Conservation (phyloP, 2,113 vertebrate genomes). For the Albula goreensis region DNA sequence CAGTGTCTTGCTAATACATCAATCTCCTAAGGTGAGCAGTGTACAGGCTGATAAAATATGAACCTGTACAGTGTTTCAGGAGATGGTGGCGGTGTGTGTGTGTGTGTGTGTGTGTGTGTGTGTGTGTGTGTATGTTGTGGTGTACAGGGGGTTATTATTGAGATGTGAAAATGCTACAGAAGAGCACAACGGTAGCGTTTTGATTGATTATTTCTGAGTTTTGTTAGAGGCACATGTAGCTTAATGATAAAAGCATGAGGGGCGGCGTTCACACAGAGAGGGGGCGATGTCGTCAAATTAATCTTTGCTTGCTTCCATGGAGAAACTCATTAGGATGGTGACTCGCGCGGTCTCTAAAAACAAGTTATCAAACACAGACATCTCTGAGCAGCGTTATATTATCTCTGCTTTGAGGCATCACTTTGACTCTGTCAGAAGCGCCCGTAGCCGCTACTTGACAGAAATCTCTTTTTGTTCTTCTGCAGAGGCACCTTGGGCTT, state of each 20-base stretch:
- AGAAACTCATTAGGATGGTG: constrained; percentile 18
- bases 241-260: constrained; percentile 5
- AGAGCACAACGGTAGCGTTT: neutral
- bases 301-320: constrained; percentile 20
- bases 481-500: neutral
- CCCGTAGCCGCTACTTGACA: neutral
- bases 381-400: constrained; percentile 8
- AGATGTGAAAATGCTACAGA: neutral
- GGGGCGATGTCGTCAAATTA: neutral
- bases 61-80: neutral
- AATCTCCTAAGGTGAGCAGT: neutral
- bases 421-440: neutral
- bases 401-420: constrained; percentile 2
- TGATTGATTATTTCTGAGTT: constrained; percentile 12
- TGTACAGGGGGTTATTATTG: neutral
- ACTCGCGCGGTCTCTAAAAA: constrained; percentile 16
- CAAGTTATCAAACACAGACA: constrained; percentile 17
- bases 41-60: neutral
- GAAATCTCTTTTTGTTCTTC: constrained; percentile 6
- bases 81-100: neutral
- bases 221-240: neutral
- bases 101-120: no score
- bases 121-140: no score
- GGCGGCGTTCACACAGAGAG: neutral
- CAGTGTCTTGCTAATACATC: neutral